A percentile compares a stretch with the other conserved stretches of the same genome.
These are phyloP conservation scores for Dicranocentrus wangi DNA, from an alignment of 2,888 invertebrate species.

Conservation along the genomic window DNA sequence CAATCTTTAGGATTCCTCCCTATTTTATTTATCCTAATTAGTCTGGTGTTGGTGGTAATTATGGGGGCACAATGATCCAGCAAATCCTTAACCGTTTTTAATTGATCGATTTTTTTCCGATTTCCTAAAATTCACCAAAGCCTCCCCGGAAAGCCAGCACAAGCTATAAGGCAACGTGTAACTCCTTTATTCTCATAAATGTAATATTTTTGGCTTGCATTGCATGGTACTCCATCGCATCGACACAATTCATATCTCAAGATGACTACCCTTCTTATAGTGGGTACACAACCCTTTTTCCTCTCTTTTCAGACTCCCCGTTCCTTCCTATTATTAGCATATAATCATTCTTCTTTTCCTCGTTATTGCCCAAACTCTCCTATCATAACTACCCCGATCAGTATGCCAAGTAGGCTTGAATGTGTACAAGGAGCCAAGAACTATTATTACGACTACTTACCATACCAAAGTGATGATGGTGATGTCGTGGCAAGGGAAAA, in stretches of 20 bases:
- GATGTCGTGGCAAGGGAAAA: conserved; percentile 24
- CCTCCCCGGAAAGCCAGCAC: no score
- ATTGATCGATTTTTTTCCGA: no score
- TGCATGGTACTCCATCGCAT: not conserved
- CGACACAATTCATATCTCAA: not conserved
- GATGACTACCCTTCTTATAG: conserved; percentile 1
- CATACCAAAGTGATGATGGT: conserved; percentile 1
- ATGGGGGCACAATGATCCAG: no score
- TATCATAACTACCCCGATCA: conserved; percentile 31
- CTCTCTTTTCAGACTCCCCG: not conserved
- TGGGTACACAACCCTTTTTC: conserved; percentile 15
- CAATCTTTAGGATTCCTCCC: no score
- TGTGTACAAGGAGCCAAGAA: conserved; percentile 16
- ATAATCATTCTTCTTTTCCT: conserved; percentile 49
- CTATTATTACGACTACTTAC: conserved; percentile 43
- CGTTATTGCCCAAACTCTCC: conserved; percentile 42
- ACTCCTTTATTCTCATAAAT: no score
- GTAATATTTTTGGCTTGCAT: no score
- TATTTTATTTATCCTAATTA: no score
- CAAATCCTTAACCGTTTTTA: no score
- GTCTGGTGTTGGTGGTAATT: no score
- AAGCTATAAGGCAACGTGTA: no score
- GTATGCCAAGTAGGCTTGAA: conserved; percentile 21
- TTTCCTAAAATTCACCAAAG: no score
- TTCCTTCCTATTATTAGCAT: conserved; percentile 53